Evolutionary conservation across 2,113 vertebrate species (phyloP), one percentile per base, ranked within the genome.

Genomic region (Plotosus lineatus): DNA sequence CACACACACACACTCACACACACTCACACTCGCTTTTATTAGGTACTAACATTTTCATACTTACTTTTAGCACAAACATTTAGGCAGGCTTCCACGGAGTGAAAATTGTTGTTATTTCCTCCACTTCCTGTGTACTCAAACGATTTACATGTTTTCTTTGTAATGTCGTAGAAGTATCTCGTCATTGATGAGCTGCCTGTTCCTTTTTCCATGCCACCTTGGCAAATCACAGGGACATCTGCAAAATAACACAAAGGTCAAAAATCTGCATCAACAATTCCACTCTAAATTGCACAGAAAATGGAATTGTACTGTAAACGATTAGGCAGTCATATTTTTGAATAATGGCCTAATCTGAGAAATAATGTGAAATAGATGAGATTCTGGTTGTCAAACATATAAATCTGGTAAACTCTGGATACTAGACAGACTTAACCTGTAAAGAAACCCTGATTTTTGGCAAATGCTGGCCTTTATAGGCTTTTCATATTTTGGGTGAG

Each of bases 31-130:
- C 9, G 1, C 44, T 58, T 3, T 10, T 23, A 68, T n/a, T 14
- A 26, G 2, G n/a, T 44, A 17, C 36, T 17, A 72, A 72, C 6
- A 23, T 5, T 44, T 28, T 4, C n/a, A 48, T 21, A 73, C 89
- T 79, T 91, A 96, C 95, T 94, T 93, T 92, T 93, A 28, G 58
- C 38, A 77, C 98, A 99, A 82, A 93, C 91, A 0, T 87, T 91
- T 76, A 87, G 87, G 86, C 98, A 98, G 74, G 85, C 91, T 0
- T 75, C 81, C 77, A 87, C 87, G 1, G 87, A 93, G 80, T 92
- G 85, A 0, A 99, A 99, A 89, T 99, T 99, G 88, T 99, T 99
- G 83, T 90, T 90, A 87, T 95, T 98, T 36, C 96, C 96, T 9
- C 97, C 96, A 17, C 97, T 98, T 83, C 96, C 97, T 0, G 94